Evolutionary conservation across 2,113 vertebrate species (phyloP).

Genomic region (Brachionichthys hirsutus): DNA sequence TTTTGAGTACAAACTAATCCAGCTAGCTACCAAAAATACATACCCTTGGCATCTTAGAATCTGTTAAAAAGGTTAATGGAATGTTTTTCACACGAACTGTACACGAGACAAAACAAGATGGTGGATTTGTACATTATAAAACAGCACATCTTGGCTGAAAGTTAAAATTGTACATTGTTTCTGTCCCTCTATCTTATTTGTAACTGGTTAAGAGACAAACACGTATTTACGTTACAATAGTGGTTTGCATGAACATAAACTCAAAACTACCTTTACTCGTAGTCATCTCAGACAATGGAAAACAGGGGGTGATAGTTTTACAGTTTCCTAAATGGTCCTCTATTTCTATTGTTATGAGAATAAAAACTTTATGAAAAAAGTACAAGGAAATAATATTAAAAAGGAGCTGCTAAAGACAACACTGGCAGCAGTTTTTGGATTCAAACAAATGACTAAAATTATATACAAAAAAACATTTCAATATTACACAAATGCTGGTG

Average conservation of each 20-base stretch:
- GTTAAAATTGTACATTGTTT: slow-evolving; percentile 35
- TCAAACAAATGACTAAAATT: slow-evolving; percentile 62
- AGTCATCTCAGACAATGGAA: background rate
- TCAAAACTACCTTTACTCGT: too few species aligned
- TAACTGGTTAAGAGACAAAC: slow-evolving; percentile 20
- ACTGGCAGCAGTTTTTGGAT: slow-evolving; percentile 15
- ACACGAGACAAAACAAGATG: slow-evolving; percentile 29
- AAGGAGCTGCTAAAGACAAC: slow-evolving; percentile 31
- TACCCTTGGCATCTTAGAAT: slow-evolving; percentile 13
- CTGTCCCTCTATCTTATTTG: slow-evolving; percentile 1
- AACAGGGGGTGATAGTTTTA: slow-evolving; percentile 21
- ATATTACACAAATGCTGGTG: slow-evolving; percentile 46
- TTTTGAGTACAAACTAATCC: slow-evolving; percentile 47
- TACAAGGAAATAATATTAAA: slow-evolving; percentile 10
- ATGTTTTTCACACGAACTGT: slow-evolving; percentile 39
- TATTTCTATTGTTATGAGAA: slow-evolving; percentile 40
- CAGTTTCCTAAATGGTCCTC: slow-evolving; percentile 22
- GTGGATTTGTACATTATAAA: slow-evolving; percentile 49
- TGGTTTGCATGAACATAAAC: background rate
- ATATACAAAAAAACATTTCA: slow-evolving; percentile 67
- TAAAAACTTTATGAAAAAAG: slow-evolving; percentile 7
- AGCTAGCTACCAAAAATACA: slow-evolving; percentile 39
- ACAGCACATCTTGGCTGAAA: slow-evolving; percentile 23
- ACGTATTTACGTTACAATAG: background rate
- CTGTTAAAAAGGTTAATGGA: slow-evolving; percentile 38